These are phyloP conservation scores for Poecilobothrus nobilitatus DNA, from an alignment of 2,888 invertebrate species.

Conservation along the genomic window DNA sequence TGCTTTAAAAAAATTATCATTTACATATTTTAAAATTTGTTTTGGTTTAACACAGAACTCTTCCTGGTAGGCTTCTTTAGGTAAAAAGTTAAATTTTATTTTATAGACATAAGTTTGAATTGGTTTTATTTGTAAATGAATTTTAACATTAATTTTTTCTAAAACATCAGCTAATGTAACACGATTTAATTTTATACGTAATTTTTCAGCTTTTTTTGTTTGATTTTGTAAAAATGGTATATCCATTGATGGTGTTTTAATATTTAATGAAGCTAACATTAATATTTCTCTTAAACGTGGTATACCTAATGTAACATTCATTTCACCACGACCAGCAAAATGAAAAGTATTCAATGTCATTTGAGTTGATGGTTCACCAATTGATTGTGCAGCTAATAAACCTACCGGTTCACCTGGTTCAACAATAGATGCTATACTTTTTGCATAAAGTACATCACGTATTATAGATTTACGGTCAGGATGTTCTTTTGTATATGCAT, in stretches of 20 bases:
- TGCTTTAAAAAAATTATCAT: constrained; percentile 58
- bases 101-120: constrained; percentile 55
- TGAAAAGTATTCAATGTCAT: constrained; percentile 99
- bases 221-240: constrained; percentile 65
- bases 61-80: constrained; percentile 61
- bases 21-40: constrained; percentile 64
- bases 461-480: constrained; percentile 47
- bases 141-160: constrained; percentile 47
- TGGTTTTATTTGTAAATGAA: constrained; percentile 47
- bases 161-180: constrained; percentile 74
- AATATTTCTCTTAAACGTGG: constrained; percentile 93
- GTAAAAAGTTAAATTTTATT: constrained; percentile 65
- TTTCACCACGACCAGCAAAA: constrained; percentile 98
- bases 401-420: constrained; percentile 90
- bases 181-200: constrained; percentile 64
- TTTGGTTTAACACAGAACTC: constrained; percentile 63
- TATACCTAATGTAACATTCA: constrained; percentile 99
- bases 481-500: constrained; percentile 50
- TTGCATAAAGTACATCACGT: constrained; percentile 62
- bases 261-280: constrained; percentile 88
- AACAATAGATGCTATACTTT: constrained; percentile 67
- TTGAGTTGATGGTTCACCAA: constrained; percentile 99
- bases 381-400: constrained; percentile 90
- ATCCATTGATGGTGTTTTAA: constrained; percentile 95
- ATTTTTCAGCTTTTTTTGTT: constrained; percentile 53